Percentiles rank a stretch among this genome's conserved stretches.
These are phyloP conservation scores for Ia io DNA, from an alignment of 2,113 vertebrate genomes.

Conservation along the genomic window DNA sequence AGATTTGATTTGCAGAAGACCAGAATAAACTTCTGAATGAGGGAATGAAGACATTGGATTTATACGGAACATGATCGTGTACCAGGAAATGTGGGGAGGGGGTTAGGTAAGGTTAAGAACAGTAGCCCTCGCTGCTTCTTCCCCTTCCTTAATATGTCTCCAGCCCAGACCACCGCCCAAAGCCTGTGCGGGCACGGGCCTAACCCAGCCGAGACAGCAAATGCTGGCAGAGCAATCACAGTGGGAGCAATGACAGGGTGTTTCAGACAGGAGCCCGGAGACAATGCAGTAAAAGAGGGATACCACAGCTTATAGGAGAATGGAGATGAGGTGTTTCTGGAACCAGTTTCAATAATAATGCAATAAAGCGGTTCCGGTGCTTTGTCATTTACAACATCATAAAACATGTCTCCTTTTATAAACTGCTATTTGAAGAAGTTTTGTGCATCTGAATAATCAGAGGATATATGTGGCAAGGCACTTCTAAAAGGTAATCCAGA, in stretches of 20 bases:
- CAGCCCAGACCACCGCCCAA: neutral
- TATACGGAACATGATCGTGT: fast-evolving
- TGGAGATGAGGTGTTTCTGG: neutral
- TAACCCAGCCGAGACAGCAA: neutral
- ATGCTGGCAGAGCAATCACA: neutral
- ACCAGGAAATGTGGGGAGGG: neutral
- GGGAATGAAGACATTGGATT: neutral
- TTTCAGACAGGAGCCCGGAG: neutral
- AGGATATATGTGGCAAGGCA: neutral
- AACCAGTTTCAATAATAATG: neutral
- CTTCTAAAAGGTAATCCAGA: neutral
- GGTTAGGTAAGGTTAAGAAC: fast-evolving
- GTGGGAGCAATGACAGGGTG: neutral
- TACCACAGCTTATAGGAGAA: neutral
- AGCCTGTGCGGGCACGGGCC: neutral
- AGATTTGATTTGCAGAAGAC: neutral
- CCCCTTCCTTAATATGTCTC: fast-evolving
- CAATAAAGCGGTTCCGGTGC: neutral
- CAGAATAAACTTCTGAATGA: neutral
- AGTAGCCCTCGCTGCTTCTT: neutral
- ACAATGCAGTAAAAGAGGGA: neutral
- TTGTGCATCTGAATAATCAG: neutral
- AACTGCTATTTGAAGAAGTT: neutral
- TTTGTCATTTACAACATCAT: neutral
- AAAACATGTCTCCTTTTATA: neutral